These are phyloP conservation scores for Trogon surrucura DNA, from an alignment of 2,113 vertebrate genomes.

Conservation along the genomic window DNA sequence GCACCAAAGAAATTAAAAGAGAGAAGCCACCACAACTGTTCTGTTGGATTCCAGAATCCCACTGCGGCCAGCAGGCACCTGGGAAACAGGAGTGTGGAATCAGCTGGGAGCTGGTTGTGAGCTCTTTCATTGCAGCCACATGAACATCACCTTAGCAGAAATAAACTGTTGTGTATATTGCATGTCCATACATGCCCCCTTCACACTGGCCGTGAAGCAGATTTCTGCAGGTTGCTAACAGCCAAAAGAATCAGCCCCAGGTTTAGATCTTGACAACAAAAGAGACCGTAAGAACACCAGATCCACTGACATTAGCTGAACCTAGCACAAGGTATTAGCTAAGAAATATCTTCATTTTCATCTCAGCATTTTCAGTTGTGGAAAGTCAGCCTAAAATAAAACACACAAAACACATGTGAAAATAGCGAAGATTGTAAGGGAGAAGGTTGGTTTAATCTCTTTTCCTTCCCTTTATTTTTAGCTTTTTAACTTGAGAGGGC, in stretches of 20 bases:
- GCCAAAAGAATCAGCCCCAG: not conserved
- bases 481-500: not conserved
- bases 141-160: not conserved
- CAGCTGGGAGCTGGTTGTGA: not conserved
- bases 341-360: not conserved
- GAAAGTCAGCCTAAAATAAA: not conserved
- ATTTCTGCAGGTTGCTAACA: not conserved
- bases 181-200: not conserved
- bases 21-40: not conserved
- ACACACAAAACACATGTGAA: not conserved
- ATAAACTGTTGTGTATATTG: not conserved
- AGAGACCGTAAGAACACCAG: not conserved
- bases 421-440: not conserved
- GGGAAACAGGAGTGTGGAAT: not conserved
- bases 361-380: not conserved
- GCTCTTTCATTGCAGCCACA: not conserved
- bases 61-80: accelerated
- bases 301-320: not conserved
- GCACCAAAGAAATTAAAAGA: not conserved
- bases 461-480: too few species aligned
- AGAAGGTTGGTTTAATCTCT: not conserved
- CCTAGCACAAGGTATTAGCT: not conserved
- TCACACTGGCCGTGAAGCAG: not conserved
- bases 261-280: not conserved
- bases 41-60: accelerated